Conservation (phyloP, 2,888 invertebrate species). For the Apotomis turbidana region DNA sequence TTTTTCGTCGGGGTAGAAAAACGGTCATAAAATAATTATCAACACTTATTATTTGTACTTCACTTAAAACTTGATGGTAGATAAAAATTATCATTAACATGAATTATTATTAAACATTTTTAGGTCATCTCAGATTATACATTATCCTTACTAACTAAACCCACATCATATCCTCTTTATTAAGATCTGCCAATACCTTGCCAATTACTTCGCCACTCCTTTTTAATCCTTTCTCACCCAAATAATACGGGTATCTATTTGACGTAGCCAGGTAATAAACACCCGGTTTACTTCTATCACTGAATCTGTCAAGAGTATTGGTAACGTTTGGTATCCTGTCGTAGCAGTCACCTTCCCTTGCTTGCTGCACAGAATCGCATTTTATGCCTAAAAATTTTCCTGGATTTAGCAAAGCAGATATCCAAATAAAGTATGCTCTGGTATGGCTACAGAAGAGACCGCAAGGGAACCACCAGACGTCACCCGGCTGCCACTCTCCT, state of each 20-base stretch:
- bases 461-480: slow-evolving; percentile 49
- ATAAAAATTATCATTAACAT: no score
- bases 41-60: no score
- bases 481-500: slow-evolving; percentile 54
- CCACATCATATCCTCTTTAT: not conserved
- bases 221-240: slow-evolving; percentile 41
- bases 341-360: slow-evolving; percentile 52
- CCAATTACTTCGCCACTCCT: not conserved
- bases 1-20: no score
- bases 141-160: not conserved
- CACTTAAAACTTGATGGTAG: no score
- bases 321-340: slow-evolving; percentile 50
- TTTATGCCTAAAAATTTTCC: slow-evolving; percentile 51
- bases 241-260: slow-evolving; percentile 51
- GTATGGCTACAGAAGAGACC: slow-evolving; percentile 52
- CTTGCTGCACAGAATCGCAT: slow-evolving; percentile 56
- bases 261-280: slow-evolving; percentile 54
- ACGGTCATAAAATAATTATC: no score
- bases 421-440: slow-evolving; percentile 49
- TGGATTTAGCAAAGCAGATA: slow-evolving; percentile 48
- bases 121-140: no score
- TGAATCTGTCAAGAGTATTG: slow-evolving; percentile 50
- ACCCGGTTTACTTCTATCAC: slow-evolving; percentile 51
- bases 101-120: no score
- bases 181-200: not conserved